Evolutionary conservation across 2,113 vertebrate species (phyloP).

Genomic region (Oncorhynchus nerka): DNA sequence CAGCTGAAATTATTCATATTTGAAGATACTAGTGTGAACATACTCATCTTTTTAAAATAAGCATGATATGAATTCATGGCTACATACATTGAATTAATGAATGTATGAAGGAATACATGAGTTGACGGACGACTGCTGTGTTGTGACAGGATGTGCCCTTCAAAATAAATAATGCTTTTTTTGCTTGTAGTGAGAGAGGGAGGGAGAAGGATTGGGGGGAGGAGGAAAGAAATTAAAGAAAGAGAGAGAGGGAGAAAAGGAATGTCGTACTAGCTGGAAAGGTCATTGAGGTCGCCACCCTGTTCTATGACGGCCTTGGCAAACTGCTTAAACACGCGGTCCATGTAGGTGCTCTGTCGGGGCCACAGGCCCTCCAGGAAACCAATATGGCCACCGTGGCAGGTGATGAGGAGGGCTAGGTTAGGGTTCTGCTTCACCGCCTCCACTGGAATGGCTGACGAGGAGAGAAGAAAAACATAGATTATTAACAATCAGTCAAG

Average conservation of each 20-base stretch:
- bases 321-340: constrained; percentile 97
- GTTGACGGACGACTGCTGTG: constrained; percentile 23
- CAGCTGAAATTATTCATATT: constrained; percentile 2
- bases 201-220: too few species aligned
- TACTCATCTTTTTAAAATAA: constrained; percentile 31
- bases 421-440: constrained; percentile 96
- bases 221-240: too few species aligned
- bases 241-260: too few species aligned
- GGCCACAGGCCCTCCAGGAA: constrained; percentile 98
- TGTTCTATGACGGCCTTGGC: constrained; percentile 90
- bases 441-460: constrained; percentile 89
- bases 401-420: constrained; percentile 91
- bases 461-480: neutral
- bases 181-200: constrained; percentile 48
- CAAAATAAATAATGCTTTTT: constrained; percentile 38
- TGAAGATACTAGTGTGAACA: constrained; percentile 12
- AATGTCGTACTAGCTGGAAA: constrained; percentile 51
- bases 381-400: constrained; percentile 94
- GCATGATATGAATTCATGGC: constrained; percentile 6
- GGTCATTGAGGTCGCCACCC: constrained; percentile 76
- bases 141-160: constrained; percentile 52
- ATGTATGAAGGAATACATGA: constrained; percentile 36
- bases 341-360: constrained; percentile 95
- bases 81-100: constrained; percentile 31
- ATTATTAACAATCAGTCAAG: too few species aligned